A percentile compares a stretch with the other conserved stretches of the same genome.
Evolutionary conservation across 2,888 invertebrate species (phyloP).

Genomic region (Xestobium rufovillosum): DNA sequence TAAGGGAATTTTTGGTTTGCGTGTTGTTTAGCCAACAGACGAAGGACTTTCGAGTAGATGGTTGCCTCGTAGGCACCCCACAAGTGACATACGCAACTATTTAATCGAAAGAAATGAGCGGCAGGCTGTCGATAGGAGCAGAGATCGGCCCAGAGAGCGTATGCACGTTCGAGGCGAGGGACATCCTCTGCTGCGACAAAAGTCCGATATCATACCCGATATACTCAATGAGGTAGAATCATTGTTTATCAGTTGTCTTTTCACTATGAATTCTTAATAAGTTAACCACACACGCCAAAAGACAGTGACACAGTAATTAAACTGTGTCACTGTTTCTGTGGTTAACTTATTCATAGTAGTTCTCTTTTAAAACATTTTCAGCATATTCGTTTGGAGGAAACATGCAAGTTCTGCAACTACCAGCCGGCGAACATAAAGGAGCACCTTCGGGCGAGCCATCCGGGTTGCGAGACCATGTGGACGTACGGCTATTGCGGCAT

Average conservation of each 20-base stretch:
- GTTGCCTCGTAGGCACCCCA: constrained; percentile 28
- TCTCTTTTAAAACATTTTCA: no score
- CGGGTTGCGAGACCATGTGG: constrained; percentile 49
- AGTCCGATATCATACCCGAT: constrained; percentile 4
- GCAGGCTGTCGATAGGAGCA: constrained; percentile 28
- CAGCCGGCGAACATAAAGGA: no score
- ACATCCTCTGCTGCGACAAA: constrained; percentile 35
- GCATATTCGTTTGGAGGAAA: no score
- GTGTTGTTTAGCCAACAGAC: constrained; percentile 9
- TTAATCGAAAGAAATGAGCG: constrained; percentile 31
- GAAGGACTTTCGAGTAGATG: constrained; percentile 18
- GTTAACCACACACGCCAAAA: no score
- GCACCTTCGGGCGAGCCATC: constrained; percentile 48
- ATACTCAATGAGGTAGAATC: no score
- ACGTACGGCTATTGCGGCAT: constrained; percentile 48
- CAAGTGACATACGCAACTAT: constrained; percentile 36
- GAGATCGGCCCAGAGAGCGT: constrained; percentile 35
- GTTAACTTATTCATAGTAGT: no score
- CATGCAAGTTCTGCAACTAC: no score
- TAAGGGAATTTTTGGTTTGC: constrained; percentile 3
- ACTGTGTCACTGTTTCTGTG: no score
- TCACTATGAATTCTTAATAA: no score
- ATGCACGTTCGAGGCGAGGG: constrained; percentile 44
- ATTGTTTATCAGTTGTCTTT: no score
- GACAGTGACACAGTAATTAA: no score